A percentile compares a stretch with the other conserved stretches of the same genome.
phyloP scores from a whole-genome alignment of 2,113 vertebrate species.

The Procavia capensis region DNA sequence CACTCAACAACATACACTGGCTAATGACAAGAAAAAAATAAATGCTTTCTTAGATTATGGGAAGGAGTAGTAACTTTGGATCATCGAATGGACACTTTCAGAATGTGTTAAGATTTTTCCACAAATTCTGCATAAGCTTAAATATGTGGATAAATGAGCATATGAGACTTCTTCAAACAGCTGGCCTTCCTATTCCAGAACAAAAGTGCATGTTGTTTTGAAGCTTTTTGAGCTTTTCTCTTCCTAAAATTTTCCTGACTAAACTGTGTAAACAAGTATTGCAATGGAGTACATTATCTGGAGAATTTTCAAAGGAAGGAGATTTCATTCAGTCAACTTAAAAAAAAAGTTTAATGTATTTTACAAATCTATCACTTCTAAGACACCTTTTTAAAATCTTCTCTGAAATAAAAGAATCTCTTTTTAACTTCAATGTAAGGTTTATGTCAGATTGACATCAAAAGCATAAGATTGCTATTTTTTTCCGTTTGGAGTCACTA shows the following conservation, averaged over 20 bases:
- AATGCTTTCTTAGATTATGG: background rate
- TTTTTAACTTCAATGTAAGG: background rate
- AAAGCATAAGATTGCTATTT: slow-evolving; percentile 49
- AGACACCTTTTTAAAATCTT: slow-evolving; percentile 44
- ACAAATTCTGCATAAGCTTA: background rate
- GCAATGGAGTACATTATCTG: background rate
- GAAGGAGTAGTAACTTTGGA: background rate
- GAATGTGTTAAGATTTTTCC: background rate
- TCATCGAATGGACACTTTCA: background rate
- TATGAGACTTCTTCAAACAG: background rate
- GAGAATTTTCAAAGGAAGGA: background rate
- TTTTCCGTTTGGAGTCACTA: slow-evolving; percentile 32
- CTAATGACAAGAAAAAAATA: background rate
- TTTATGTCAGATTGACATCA: slow-evolving; percentile 67
- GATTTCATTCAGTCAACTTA: background rate
- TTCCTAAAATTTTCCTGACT: background rate
- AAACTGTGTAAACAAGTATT: background rate
- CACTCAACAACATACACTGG: background rate
- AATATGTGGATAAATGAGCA: background rate
- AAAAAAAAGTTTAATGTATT: slow-evolving; percentile 11
- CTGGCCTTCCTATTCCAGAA: background rate
- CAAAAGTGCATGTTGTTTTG: background rate
- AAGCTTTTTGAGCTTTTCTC: background rate
- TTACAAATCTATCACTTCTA: slow-evolving; percentile 59
- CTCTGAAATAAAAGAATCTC: slow-evolving; percentile 33